phyloP scores from a whole-genome alignment of 2,888 invertebrate genomes.

The Selenia dentaria region DNA sequence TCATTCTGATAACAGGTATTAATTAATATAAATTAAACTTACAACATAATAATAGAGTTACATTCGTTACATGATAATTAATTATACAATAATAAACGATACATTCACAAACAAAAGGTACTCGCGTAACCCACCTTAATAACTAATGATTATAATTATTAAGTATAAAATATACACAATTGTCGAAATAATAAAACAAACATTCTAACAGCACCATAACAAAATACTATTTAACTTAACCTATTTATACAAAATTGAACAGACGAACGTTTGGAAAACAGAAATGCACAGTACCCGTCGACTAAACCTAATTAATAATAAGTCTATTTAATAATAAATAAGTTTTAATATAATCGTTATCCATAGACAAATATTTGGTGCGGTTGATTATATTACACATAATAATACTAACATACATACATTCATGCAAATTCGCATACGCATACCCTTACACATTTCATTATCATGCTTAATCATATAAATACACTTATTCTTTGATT shows the following conservation, averaged over 20 bases:
- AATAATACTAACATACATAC: constrained; percentile 34
- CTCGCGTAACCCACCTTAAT: constrained; percentile 78
- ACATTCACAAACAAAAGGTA: constrained; percentile 70
- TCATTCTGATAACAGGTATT: constrained; percentile 1
- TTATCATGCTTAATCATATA: constrained; percentile 8
- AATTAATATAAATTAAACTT: constrained; percentile 8
- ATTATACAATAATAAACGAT: constrained; percentile 46
- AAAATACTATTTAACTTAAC: constrained; percentile 44
- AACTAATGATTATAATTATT: constrained; percentile 23
- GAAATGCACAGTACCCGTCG: constrained; percentile 83
- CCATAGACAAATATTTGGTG: constrained; percentile 57
- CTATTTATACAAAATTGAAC: constrained; percentile 80
- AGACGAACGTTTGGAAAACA: constrained; percentile 57
- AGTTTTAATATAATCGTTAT: constrained; percentile 38
- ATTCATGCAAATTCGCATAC: constrained; percentile 33
- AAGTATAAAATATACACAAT: constrained; percentile 39
- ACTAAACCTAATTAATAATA: constrained; percentile 55
- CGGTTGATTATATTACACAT: constrained; percentile 43
- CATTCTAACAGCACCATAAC: constrained; percentile 64
- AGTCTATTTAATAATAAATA: constrained; percentile 24
- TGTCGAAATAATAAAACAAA: constrained; percentile 45
- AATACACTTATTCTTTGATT: constrained; percentile 2
- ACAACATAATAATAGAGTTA: constrained; percentile 12
- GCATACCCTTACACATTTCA: constrained; percentile 33
- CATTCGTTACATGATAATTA: constrained; percentile 36